Conservation (phyloP, 2,113 vertebrate genomes). For the Varanus komodoensis region DNA sequence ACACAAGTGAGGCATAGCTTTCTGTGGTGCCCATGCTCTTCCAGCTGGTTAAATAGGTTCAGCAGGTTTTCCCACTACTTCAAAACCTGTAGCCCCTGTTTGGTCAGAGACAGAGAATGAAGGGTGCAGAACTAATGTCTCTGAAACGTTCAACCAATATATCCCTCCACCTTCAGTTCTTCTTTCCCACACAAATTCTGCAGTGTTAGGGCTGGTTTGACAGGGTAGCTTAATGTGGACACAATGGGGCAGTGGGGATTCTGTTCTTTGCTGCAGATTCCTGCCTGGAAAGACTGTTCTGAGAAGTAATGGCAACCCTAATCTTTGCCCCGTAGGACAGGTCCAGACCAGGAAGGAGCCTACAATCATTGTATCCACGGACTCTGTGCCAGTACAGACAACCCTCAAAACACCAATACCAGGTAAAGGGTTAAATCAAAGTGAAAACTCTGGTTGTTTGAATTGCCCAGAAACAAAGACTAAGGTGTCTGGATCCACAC, state of each 20-base stretch:
- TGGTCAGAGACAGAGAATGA: background rate
- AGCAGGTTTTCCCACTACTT: background rate
- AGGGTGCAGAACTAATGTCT: no score
- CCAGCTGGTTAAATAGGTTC: background rate
- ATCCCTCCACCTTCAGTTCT: background rate
- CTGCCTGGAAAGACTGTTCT: background rate
- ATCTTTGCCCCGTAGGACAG: background rate
- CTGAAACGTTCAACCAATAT: background rate
- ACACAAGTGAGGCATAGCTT: background rate
- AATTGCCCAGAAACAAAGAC: background rate
- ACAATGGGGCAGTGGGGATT: background rate
- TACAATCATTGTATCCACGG: rapidly evolving
- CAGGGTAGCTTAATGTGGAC: background rate
- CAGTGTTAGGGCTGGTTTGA: background rate
- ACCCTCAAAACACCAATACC: background rate
- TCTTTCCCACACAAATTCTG: background rate
- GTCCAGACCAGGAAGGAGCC: background rate
- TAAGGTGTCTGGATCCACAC: no score
- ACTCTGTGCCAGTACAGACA: background rate
- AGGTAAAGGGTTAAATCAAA: background rate
- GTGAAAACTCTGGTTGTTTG: background rate
- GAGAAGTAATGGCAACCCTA: background rate
- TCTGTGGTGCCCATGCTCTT: background rate
- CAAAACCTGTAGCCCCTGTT: background rate
- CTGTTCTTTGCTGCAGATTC: no score